Conservation (phyloP, 2,888 invertebrate species). For the Drosophila sordidula region DNA sequence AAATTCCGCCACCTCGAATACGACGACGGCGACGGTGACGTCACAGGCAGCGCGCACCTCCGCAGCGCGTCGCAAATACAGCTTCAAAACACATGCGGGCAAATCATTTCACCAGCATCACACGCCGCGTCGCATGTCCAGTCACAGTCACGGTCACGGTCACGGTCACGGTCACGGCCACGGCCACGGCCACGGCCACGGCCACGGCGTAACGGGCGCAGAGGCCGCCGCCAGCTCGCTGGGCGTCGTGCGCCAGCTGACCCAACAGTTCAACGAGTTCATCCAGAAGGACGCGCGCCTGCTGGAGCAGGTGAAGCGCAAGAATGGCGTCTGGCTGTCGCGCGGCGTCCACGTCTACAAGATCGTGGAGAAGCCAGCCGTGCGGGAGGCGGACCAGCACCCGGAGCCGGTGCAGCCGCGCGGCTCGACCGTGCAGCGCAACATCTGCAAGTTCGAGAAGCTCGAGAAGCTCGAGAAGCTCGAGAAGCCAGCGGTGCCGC, state of each 20-base stretch:
- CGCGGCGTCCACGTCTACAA: conserved; percentile 85
- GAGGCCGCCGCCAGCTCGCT: conserved; percentile 3
- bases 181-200: conserved; percentile 5
- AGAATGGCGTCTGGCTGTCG: conserved; percentile 86
- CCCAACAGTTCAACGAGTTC: conserved; percentile 89
- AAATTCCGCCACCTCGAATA: conserved; percentile 37
- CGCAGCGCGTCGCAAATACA: conserved; percentile 78
- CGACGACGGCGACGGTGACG: conserved; percentile 44
- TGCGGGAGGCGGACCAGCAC: conserved; percentile 2
- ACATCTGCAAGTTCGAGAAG: conserved; percentile 81
- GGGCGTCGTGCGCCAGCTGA: conserved; percentile 89
- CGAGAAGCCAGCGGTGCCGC: conserved; percentile 82
- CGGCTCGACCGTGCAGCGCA: conserved; percentile 79
- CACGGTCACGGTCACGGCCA: conserved; percentile 2
- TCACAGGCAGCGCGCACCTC: conserved; percentile 35
- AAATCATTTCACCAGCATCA: conserved; percentile 70
- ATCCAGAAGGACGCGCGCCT: conserved; percentile 85
- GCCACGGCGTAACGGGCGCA: conserved; percentile 20
- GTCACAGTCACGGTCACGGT: conserved; percentile 19
- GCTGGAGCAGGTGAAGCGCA: conserved; percentile 87
- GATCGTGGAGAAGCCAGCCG: conserved; percentile 77
- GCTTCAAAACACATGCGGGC: conserved; percentile 84
- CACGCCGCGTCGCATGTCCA: conserved; percentile 69
- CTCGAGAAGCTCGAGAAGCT: conserved; percentile 81
- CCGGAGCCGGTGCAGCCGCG: conserved; percentile 11